Evolutionary conservation across 2,888 invertebrate genomes (phyloP).

Genomic region (Luperina nickerlii): DNA sequence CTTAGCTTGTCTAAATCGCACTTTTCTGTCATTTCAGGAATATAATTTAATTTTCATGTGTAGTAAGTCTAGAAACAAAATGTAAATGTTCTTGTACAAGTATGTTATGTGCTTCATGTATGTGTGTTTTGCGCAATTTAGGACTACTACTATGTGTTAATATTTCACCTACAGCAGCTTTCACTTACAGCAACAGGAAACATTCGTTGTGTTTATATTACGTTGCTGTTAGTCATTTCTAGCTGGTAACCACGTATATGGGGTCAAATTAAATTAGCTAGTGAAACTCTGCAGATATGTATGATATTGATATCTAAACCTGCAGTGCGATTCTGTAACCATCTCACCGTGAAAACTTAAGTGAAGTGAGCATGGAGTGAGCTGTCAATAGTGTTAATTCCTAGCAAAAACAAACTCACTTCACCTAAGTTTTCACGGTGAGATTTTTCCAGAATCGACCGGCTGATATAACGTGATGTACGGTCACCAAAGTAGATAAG

Average conservation of each 20-base stretch:
- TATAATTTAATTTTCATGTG: constrained; percentile 4
- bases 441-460: too few relatives aligned
- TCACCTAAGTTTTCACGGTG: too few relatives aligned
- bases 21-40: constrained; percentile 6
- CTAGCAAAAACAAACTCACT: too few relatives aligned
- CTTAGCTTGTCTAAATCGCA: not conserved
- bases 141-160: not conserved
- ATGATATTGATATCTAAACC: too few relatives aligned
- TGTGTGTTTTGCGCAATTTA: not conserved
- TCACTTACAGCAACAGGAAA: not conserved
- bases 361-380: too few relatives aligned
- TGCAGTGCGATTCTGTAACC: too few relatives aligned
- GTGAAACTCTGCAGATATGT: too few relatives aligned
- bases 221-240: not conserved
- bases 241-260: not conserved
- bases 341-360: too few relatives aligned
- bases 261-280: too few relatives aligned
- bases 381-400: too few relatives aligned
- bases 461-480: too few relatives aligned
- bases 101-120: not conserved
- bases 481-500: too few relatives aligned
- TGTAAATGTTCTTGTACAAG: not conserved
- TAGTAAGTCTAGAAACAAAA: not conserved
- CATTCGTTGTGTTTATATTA: not conserved
- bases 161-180: not conserved